Evolutionary conservation across 2,797 vertebrate species (phyloP), one percentile per base, ranked within the genome.

Genomic region (Silurus aristotelis): DNA sequence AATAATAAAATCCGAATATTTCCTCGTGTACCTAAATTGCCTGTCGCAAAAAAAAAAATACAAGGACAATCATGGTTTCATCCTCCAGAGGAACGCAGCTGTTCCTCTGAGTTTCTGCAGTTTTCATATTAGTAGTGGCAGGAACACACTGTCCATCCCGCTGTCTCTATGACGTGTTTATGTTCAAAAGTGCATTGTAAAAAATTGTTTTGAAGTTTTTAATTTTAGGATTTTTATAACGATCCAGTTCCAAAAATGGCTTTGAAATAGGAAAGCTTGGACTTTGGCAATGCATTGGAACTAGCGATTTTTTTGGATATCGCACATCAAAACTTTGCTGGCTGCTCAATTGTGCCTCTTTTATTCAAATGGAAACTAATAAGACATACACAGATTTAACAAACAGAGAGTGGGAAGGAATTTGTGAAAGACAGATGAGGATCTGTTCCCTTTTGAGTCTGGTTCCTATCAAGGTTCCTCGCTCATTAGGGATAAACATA

Each of bases 1-100:
- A 81, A 67, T 52, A 81, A 67, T 81, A 81, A 81, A 83, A 83
- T 73, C 82, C 12, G 67, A 81, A 55, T 71, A 63, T 80, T 80
- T 63, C 31, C 76, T 48, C 38, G 60, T 48, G 55, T 63, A 31
- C 38, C n/a, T 56, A 79, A 79, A 78, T 68, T 19, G 15, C 25
- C 75, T 77, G 73, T 68, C 31, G 60, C 38, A 61, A 71, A 61
- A 71, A 84, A 70, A 84, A 68, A 31, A 38, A 38, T 14, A n/a
- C 55, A 70, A 79, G 75, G 75, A 27, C 83, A 70, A 52, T 84
- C 63, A 58, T 56, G 25, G 72, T 84, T 52, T 56, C 60, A 64
- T 58, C 5, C 25, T 68, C 66, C 38, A 38, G 48, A 52, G 48
- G 48, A 67, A 48, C 64, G 78, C 80, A 83, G 84, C 84, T 85